Evolutionary conservation across 2,888 invertebrate genomes (phyloP).

Genomic region (Oxytorus armatus): DNA sequence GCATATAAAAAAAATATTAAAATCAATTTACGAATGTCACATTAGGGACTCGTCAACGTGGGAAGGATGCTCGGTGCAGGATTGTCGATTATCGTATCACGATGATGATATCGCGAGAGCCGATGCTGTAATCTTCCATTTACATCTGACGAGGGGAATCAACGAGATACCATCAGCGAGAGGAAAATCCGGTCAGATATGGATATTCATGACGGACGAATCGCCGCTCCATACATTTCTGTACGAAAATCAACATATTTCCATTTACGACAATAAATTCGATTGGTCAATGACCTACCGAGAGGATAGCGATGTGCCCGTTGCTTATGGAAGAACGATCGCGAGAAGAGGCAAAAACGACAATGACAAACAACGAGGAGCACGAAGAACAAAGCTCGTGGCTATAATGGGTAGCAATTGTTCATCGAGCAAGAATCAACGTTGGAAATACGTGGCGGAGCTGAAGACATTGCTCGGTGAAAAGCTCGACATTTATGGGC

Average conservation of each 20-base stretch:
- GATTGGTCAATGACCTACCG: conserved; percentile 91
- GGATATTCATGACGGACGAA: conserved; percentile 90
- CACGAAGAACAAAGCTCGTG: conserved; percentile 83
- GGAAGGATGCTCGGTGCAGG: conserved; percentile 87
- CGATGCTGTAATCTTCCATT: conserved; percentile 88
- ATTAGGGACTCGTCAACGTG: conserved; percentile 84
- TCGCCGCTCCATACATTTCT: conserved; percentile 88
- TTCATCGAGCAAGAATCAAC: conserved; percentile 82
- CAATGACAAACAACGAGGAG: background rate
- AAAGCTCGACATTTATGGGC: conserved; percentile 86
- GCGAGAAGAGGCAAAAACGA: conserved; percentile 59
- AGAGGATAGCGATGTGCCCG: conserved; percentile 88
- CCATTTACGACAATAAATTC: conserved; percentile 86
- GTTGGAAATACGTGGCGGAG: conserved; percentile 86
- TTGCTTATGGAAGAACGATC: conserved; percentile 88
- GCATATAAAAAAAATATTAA: too few relatives aligned
- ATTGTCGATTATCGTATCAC: conserved; percentile 87
- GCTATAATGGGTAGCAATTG: conserved; percentile 88
- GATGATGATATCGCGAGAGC: conserved; percentile 85
- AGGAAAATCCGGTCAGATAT: conserved; percentile 85
- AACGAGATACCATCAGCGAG: conserved; percentile 86
- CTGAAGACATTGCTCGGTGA: conserved; percentile 87
- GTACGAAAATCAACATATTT: conserved; percentile 79
- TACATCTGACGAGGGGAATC: conserved; percentile 84
- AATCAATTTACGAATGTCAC: too few relatives aligned